Evolutionary conservation across 2,888 invertebrate species (phyloP), one percentile per base, ranked within the genome.

Genomic region (Mimachlamys varia): DNA sequence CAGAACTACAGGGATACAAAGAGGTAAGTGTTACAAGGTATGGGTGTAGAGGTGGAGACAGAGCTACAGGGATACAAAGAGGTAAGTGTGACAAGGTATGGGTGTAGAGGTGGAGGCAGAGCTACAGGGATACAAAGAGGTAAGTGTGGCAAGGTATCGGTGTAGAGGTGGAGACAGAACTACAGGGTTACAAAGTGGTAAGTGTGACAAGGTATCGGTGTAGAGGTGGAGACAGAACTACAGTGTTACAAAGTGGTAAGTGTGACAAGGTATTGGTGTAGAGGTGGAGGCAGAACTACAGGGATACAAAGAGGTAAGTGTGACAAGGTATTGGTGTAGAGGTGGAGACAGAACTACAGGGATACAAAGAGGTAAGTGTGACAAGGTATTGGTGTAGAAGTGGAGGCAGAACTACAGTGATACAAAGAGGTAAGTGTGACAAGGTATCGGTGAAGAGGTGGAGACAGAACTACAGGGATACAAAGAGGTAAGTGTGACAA

Each of bases 1-100:
- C 97, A 90, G 98, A 98, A 96, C 97, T 99, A 87, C 98, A 99
- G 90, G 97, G 97, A 15, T 99, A 99, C 96, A 99, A 99, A 97
- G 98, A 98, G 95, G 96, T 96, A 90, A 62, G 37, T n/a, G 44
- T 17, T 44, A 90, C 19, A 17, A 27, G 13, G 37, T 33, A 87
- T 44, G 4, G 44, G 44, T n/a, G n/a, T 98, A 91, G 98, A 98
- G 97, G 97, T 99, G 89, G 97, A 98, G 93, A 97, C 97, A 90
- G 98, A 98, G 96, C 97, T 99, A 87, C 98, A 99, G 90, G 97
- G 97, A 15, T 99, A 99, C 96, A 99, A 99, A 97, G 98, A 98
- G 95, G 96, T 96, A 90, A 62, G 37, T n/a, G 44, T 17, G n/a
- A 90, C 19, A 17, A 27, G 13, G 37, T 33, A 87, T 44, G 4